Evolutionary conservation across 2,888 invertebrate species (phyloP).

Genomic region (Acrobasis repandana): DNA sequence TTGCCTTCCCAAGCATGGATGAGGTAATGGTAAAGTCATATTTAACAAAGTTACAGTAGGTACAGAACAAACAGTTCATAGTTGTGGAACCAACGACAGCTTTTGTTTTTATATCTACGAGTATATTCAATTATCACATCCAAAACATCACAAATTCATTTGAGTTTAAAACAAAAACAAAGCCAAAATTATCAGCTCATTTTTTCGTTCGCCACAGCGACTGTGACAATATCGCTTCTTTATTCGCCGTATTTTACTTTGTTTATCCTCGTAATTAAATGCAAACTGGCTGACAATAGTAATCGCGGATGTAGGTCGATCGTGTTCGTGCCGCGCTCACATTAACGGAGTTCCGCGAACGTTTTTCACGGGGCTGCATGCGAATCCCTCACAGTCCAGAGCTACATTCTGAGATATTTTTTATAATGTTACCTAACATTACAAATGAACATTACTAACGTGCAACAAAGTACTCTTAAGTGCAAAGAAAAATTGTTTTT

Average conservation of each 20-base stretch:
- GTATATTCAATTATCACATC: too few species aligned
- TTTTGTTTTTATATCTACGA: too few species aligned
- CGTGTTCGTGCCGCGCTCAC: constrained; percentile 54
- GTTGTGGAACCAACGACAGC: too few species aligned
- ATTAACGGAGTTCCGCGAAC: constrained; percentile 64
- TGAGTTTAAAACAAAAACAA: too few species aligned
- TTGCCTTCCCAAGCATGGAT: too few species aligned
- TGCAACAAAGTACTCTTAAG: too few species aligned
- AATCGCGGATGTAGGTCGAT: constrained; percentile 57
- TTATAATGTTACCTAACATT: constrained; percentile 23
- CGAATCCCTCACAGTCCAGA: constrained; percentile 55
- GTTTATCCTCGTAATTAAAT: constrained; percentile 22
- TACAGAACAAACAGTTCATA: too few species aligned
- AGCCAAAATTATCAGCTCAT: neutral
- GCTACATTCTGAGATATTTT: constrained; percentile 48
- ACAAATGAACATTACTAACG: too few species aligned
- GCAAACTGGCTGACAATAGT: constrained; percentile 29
- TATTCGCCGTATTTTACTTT: neutral
- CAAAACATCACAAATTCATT: too few species aligned
- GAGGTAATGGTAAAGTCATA: too few species aligned
- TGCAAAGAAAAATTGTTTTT: too few species aligned
- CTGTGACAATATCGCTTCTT: neutral
- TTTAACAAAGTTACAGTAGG: too few species aligned
- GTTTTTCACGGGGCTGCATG: constrained; percentile 68
- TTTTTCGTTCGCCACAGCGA: neutral